Conservation (phyloP, 1,140 invertebrate species). For the Colletes latitarsis region DNA sequence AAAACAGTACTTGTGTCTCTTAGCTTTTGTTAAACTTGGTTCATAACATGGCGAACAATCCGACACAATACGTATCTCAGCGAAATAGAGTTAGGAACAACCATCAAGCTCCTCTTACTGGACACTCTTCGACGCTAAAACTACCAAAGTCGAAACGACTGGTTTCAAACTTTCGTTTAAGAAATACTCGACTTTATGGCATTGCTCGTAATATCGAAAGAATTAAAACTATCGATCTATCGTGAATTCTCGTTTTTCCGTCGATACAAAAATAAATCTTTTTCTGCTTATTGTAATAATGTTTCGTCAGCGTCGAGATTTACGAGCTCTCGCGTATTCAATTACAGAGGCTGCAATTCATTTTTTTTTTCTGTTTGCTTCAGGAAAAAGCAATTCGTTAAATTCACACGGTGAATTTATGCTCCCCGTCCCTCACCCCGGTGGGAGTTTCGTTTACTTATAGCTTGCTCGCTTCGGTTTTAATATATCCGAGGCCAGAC, state of each 20-base stretch:
- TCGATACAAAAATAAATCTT: not conserved
- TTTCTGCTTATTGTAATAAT: not conserved
- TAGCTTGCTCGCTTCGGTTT: not conserved
- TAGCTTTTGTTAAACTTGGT: not conserved
- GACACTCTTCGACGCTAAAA: too few relatives aligned
- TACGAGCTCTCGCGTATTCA: not conserved
- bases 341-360: not conserved
- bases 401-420: conserved; percentile 14
- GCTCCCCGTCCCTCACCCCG: not conserved
- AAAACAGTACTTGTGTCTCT: conserved; percentile 56
- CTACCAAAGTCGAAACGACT: too few relatives aligned
- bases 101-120: too few relatives aligned
- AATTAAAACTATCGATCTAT: too few relatives aligned
- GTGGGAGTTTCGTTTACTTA: conserved; percentile 12
- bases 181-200: too few relatives aligned
- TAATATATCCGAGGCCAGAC: conserved; percentile 2
- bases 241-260: too few relatives aligned
- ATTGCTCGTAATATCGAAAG: too few relatives aligned
- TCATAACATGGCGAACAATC: not conserved
- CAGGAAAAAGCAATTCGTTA: conserved; percentile 2
- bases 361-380: too few relatives aligned
- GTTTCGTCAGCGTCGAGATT: not conserved
- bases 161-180: too few relatives aligned
- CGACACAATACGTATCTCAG: not conserved
- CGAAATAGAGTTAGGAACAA: not conserved